Conservation (phyloP, 2,888 invertebrate species). For the Acleris literana region DNA sequence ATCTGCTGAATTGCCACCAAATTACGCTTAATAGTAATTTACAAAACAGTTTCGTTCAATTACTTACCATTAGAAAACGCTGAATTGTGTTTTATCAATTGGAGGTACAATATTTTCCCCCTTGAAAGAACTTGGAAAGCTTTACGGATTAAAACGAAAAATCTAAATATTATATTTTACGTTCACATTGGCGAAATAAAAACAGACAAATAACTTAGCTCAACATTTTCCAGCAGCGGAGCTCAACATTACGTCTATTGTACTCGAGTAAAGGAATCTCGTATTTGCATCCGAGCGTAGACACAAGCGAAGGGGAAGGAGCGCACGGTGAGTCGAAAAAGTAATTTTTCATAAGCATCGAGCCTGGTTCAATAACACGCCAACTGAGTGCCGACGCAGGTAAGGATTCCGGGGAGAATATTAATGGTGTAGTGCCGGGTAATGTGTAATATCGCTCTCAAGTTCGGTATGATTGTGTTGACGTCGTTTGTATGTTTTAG, state of each 20-base stretch:
- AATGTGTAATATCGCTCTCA: not conserved
- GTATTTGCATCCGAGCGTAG: conserved; percentile 71
- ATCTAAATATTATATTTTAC: conserved; percentile 26
- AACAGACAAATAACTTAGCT: conserved; percentile 73
- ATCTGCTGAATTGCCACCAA: too few relatives aligned
- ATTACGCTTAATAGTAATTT: too few relatives aligned
- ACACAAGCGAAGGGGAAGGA: conserved; percentile 56
- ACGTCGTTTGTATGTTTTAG: too few relatives aligned
- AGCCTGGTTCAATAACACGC: conserved; percentile 65
- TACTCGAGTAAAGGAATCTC: conserved; percentile 70
- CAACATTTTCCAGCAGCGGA: conserved; percentile 68
- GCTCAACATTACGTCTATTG: conserved; percentile 69
- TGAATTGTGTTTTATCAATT: not conserved
- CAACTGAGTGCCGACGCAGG: conserved; percentile 52
- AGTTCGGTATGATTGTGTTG: not conserved
- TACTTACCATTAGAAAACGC: not conserved
- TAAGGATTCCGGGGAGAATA: conserved; percentile 34
- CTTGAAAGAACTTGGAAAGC: not conserved
- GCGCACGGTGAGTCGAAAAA: conserved; percentile 64
- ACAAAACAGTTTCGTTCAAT: too few relatives aligned
- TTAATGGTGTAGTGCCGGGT: conserved; percentile 31
- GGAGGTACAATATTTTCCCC: not conserved
- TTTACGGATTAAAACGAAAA: conserved; percentile 18
- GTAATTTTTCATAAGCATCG: conserved; percentile 70
- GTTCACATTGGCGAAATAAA: conserved; percentile 36